Evolutionary conservation across 2,888 invertebrate genomes (phyloP).

Genomic region (Agrochola lychnidis): DNA sequence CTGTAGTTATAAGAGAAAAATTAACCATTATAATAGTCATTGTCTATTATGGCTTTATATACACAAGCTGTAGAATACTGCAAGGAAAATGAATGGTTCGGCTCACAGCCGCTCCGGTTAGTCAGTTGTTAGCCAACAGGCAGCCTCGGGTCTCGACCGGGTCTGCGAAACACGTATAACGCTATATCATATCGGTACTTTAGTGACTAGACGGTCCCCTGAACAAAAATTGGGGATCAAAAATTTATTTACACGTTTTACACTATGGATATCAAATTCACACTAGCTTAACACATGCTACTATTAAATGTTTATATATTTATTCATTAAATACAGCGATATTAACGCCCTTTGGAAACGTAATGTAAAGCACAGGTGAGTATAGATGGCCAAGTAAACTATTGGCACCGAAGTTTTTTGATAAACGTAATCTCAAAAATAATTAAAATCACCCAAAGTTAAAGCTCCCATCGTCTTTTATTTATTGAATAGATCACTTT

Average conservation of each 20-base stretch:
- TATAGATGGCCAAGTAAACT: conserved; percentile 66
- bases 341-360: conserved; percentile 75
- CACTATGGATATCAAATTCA: conserved; percentile 84
- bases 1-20: conserved; percentile 53
- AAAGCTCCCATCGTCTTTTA: conserved; percentile 76
- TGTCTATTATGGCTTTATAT: conserved; percentile 73
- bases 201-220: conserved; percentile 87
- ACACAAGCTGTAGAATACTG: conserved; percentile 84
- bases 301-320: conserved; percentile 68
- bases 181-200: conserved; percentile 75
- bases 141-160: conserved; percentile 51
- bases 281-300: conserved; percentile 82
- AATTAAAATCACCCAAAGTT: conserved; percentile 74
- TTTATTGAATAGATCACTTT: conserved; percentile 75
- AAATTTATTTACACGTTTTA: conserved; percentile 82
- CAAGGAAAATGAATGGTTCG: conserved; percentile 68
- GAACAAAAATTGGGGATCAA: conserved; percentile 75
- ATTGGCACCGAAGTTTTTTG: conserved; percentile 77
- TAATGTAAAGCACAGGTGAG: conserved; percentile 70
- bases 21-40: conserved; percentile 54
- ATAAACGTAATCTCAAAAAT: conserved; percentile 82
- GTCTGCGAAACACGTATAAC: conserved; percentile 63
- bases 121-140: conserved; percentile 51
- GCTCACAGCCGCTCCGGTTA: conserved; percentile 74
- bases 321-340: conserved; percentile 74